Evolutionary conservation across 1,140 invertebrate genomes (phyloP), one percentile per base, ranked within the genome.

Genomic region (Drosophila pectinifera): DNA sequence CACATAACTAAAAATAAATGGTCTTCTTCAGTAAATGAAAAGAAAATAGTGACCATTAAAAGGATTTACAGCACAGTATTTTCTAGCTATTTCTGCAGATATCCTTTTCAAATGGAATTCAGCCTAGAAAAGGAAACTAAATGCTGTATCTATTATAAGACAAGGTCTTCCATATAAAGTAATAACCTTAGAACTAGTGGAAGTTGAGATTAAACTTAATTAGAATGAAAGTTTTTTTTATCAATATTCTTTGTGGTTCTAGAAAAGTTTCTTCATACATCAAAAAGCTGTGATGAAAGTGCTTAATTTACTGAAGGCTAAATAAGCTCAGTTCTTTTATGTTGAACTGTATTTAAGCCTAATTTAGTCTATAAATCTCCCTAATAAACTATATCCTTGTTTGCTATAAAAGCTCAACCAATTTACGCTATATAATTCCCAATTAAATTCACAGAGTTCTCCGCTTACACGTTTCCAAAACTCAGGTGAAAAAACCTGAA

Each of bases 1-100:
- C 36, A n/a, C 26, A 63, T 34, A 59, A 59, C 26, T 31, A n/a
- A 20, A 63, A 43, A 28, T 41, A 41, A 41, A 22, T 28, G 24
- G 36, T 59, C 26, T 13, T 59, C 26, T 13, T n/a, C 11, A 41
- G 54, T 22, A 59, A 59, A 41, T 39, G 18, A 41, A 58, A 62
- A 11, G 53, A 39, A 62, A 62, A 41, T 58, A 61, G 13, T 28
- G 13, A 31, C 18, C 49, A 51, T 51, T 34, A 20, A 51, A 18
- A 8, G 49, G 49, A 51, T 51, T 51, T 51, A 51, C 49, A 34
- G 28, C 49, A n/a, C 13, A 22, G 28, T 8, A 51, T 34, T 51
- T 34, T 4, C 48, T 20, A 51, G 48, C 28, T 20, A 51, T 36
- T 51, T 51, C 28, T 51, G 28, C 18, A 16, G 49, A 53, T 36